Conservation (phyloP, 2,113 vertebrate species). For the Leucoraja erinaceus region DNA sequence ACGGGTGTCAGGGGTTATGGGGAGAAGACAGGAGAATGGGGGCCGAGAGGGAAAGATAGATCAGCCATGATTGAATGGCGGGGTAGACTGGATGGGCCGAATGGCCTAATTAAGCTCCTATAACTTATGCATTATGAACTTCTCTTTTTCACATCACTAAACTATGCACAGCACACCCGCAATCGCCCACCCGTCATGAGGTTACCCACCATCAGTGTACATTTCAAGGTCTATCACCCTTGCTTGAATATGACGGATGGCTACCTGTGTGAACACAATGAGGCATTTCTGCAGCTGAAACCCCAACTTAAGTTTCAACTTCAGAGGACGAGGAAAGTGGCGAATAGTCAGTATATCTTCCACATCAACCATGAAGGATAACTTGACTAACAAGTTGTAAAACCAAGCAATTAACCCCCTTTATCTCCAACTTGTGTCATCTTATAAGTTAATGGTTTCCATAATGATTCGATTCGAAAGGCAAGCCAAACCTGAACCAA, state of each 20-base stretch:
- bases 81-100: too few relatives aligned
- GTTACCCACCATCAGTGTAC: too few relatives aligned
- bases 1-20: too few relatives aligned
- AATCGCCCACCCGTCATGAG: neutral
- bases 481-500: neutral
- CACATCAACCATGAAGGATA: neutral
- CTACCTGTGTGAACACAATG: neutral
- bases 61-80: too few relatives aligned
- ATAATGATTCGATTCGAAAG: neutral
- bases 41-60: too few relatives aligned
- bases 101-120: too few relatives aligned
- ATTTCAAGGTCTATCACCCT: neutral
- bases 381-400: constrained; percentile 14
- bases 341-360: neutral
- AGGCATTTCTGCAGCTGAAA: neutral
- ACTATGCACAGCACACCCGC: neutral
- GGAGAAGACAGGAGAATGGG: too few relatives aligned
- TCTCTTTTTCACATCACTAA: neutral
- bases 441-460: neutral
- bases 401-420: neutral
- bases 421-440: neutral
- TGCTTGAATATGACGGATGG: neutral
- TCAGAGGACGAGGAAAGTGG: neutral
- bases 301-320: neutral
- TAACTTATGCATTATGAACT: too few relatives aligned